phyloP scores from a whole-genome alignment of 2,888 invertebrate species.

The Isoperla grammatica region DNA sequence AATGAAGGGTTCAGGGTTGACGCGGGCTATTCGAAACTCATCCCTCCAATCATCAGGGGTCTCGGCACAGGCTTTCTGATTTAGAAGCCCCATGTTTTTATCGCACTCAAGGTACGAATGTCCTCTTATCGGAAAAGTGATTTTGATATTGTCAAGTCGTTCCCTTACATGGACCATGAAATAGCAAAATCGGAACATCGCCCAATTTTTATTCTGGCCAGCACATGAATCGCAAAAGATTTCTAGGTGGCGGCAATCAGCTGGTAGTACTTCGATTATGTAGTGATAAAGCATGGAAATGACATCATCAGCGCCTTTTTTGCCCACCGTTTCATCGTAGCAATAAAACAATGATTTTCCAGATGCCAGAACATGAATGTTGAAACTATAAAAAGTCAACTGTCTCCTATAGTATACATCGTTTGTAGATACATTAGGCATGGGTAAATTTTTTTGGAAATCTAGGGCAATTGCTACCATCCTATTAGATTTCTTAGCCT shows the following conservation, averaged over 20 bases:
- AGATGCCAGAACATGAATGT: slow-evolving; percentile 7
- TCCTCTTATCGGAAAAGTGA: too few relatives aligned
- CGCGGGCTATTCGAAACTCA: too few relatives aligned
- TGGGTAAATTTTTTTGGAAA: slow-evolving; percentile 5
- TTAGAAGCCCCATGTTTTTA: too few relatives aligned
- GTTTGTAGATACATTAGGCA: slow-evolving; percentile 2
- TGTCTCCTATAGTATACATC: background rate
- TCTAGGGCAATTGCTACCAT: background rate
- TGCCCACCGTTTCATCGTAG: background rate
- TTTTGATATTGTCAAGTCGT: background rate
- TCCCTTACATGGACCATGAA: background rate
- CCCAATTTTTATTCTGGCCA: background rate
- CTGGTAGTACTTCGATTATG: background rate
- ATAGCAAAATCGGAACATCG: background rate
- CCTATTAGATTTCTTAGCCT: too few relatives aligned
- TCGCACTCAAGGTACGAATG: too few relatives aligned
- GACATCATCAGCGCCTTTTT: background rate
- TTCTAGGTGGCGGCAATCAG: background rate
- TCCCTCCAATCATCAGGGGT: too few relatives aligned
- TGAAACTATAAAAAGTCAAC: background rate
- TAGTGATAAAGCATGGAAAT: background rate
- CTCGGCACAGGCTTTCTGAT: too few relatives aligned
- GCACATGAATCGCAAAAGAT: background rate
- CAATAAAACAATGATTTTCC: background rate
- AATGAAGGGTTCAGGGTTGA: too few relatives aligned